Conservation (phyloP, 2,888 invertebrate species). For the Drosophila stalkeri region DNA sequence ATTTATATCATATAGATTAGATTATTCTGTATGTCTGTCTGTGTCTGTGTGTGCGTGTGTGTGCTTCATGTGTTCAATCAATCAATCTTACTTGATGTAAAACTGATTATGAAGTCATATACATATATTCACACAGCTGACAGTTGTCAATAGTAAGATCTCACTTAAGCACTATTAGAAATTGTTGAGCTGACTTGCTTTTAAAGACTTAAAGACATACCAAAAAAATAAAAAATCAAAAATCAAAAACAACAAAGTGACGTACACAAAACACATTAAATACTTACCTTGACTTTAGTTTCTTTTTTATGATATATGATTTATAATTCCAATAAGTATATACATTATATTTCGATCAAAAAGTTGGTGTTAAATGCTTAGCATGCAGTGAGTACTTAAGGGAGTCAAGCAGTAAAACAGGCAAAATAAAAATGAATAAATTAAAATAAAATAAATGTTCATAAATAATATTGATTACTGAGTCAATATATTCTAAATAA, state of each 20-base stretch:
- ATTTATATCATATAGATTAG: conserved; percentile 65
- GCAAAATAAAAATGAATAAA: not conserved
- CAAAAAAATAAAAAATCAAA: conserved; percentile 14
- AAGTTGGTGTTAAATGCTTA: not conserved
- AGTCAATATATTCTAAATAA: not conserved
- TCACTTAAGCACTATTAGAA: conserved; percentile 14
- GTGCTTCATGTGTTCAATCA: conserved; percentile 19
- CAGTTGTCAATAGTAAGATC: conserved; percentile 10
- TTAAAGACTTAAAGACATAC: conserved; percentile 35
- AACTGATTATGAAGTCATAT: conserved; percentile 9
- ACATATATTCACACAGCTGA: conserved; percentile 10
- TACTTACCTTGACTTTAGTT: conserved; percentile 43
- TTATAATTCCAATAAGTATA: conserved; percentile 2
- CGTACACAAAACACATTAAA: conserved; percentile 37
- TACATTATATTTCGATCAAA: conserved; percentile 10
- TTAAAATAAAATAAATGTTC: not conserved
- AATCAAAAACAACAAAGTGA: conserved; percentile 12
- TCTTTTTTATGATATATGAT: not conserved
- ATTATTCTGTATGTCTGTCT: conserved; percentile 22
- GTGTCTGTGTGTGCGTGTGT: conserved; percentile 9
- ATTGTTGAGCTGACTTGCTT: conserved; percentile 15
- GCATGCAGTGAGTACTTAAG: conserved; percentile 20
- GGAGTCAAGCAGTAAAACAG: not conserved
- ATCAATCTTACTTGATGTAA: conserved; percentile 23
- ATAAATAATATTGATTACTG: not conserved